Conservation (phyloP, 1,140 invertebrate genomes). For the Drosophila elegans region DNA sequence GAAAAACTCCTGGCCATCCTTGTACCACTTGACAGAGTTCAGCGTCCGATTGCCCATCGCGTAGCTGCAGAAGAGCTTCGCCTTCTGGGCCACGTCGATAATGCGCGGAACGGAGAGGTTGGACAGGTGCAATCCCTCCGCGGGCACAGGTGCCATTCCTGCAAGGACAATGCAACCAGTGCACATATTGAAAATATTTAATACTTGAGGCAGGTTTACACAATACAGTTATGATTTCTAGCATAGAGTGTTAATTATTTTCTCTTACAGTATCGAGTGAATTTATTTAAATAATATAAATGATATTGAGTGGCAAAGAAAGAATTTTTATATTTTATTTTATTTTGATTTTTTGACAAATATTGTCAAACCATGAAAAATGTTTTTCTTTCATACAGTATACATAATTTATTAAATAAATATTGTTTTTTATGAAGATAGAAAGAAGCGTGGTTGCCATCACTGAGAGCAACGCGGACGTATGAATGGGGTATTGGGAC, state of each 20-base stretch:
- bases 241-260: no score
- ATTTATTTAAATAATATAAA: no score
- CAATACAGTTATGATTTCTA: no score
- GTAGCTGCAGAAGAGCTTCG: conserved; percentile 86
- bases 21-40: conserved; percentile 93
- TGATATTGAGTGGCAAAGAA: no score
- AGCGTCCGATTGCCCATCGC: conserved; percentile 88
- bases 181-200: background rate
- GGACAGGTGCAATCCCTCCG: conserved; percentile 72
- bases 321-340: no score
- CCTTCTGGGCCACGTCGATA: conserved; percentile 86
- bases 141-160: conserved; percentile 61
- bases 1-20: conserved; percentile 90
- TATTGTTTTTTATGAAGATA: background rate
- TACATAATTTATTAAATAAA: background rate
- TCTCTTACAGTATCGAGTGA: no score
- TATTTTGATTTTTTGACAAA: no score
- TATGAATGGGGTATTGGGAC: background rate
- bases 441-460: background rate
- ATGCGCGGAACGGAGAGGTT: conserved; percentile 85
- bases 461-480: conserved; percentile 4
- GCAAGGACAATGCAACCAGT: conserved; percentile 29
- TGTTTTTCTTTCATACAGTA: no score
- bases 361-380: no score
- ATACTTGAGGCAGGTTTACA: no score